Base-by-base conservation (phyloP, 1,140 invertebrate genomes). In the Micrasema minimum region DNA sequence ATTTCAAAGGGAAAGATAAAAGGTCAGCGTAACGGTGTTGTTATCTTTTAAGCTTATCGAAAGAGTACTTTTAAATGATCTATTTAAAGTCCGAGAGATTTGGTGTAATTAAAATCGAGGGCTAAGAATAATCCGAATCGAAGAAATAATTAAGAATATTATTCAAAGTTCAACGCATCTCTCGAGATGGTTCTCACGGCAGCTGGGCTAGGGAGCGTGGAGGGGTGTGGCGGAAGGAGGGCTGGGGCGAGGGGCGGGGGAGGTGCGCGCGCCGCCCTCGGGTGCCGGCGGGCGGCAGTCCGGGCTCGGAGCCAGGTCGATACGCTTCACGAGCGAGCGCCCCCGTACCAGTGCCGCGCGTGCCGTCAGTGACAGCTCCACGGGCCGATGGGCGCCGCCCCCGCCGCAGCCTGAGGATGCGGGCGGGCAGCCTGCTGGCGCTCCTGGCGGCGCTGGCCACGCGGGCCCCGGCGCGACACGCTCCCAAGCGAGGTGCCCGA, bases 401-500 rank as follows among this genome's bases (percentile, higher is more conserved):
- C 51, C 53, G 64, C 51, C 66, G 14, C 16, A 20, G 11, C 26
- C 23, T 57, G 41, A 41, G 23, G 51, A 69, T 69, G 67, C 53
- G 53, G 67, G 53, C 55, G 55, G 53, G 67, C 67, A 45, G 66
- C 66, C 51, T 68, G 35, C 50, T 69, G 22, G 55, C 55, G 53
- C 67, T 74, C 26, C 64, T 74, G 72, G 51, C 35, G 46, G 57
- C 51, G 67, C 55, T 67, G 55, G 46, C 70, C 23, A 50, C 66
- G 51, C 22, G 23, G 23, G 64, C 43, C 64, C 48, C 62, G 35
- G 72, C 69, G 46, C 37, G 72, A n/a, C 72, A 71, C 50, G 43
- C 65, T 26, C 69, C 69, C 65, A 74, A 74, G 66, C 37, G 72
- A 74, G 72, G 72, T 74, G 20, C 14, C 65, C 11, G 18, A 9